phyloP scores from a whole-genome alignment of 2,888 invertebrate species.

The Argyra leucocephala region DNA sequence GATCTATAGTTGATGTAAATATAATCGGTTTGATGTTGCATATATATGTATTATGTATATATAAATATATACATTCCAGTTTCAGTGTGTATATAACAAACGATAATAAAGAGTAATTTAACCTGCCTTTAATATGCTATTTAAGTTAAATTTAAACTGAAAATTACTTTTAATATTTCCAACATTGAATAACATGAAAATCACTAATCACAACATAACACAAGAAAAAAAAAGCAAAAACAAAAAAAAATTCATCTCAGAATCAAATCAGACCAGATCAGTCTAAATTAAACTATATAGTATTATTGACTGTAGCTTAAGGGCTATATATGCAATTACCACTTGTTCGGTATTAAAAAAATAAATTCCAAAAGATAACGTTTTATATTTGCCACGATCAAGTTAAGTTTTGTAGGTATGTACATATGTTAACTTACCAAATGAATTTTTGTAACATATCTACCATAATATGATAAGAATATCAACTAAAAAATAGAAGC shows the following conservation, averaged over 20 bases:
- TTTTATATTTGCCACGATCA: too few species aligned
- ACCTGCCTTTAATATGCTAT: constrained; percentile 4
- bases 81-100: not conserved
- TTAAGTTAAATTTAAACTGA: constrained; percentile 1
- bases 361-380: too few species aligned
- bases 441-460: too few species aligned
- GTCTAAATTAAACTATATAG: not conserved
- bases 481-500: too few species aligned
- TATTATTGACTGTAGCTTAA: not conserved
- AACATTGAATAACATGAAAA: not conserved
- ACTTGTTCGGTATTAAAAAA: too few species aligned
- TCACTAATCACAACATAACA: not conserved
- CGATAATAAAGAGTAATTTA: not conserved
- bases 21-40: not conserved
- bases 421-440: too few species aligned
- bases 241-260: not conserved
- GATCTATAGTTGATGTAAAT: not conserved
- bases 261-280: not conserved
- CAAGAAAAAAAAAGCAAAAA: not conserved
- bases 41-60: too few species aligned
- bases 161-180: not conserved
- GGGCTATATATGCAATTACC: not conserved
- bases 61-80: too few species aligned
- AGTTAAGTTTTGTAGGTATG: too few species aligned
- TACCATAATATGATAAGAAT: too few species aligned